Evolutionary conservation across 2,888 invertebrate genomes (phyloP).

Genomic region (Heteromyza rotundicornis): DNA sequence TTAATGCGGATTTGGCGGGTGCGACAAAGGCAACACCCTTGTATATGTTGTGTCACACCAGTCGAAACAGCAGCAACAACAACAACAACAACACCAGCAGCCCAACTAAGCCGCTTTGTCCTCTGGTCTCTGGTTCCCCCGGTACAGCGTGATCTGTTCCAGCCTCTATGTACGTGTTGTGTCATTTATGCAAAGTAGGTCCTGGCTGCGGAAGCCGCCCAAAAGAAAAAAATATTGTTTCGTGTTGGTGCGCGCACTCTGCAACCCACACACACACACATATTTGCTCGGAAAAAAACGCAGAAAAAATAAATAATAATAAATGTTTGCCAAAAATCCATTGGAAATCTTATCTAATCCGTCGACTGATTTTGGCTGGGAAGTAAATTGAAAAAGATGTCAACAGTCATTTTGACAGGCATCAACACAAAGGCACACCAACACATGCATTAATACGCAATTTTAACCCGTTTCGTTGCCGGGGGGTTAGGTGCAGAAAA

Average conservation of each 20-base stretch:
- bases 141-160: neutral
- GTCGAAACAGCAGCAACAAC: no score
- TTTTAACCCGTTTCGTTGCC: neutral
- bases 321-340: neutral
- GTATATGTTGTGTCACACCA: no score
- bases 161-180: neutral
- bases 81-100: no score
- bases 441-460: neutral
- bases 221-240: no score
- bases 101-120: neutral
- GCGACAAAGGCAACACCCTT: conserved; percentile 2
- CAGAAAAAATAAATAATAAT: neutral
- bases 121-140: no score
- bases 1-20: conserved; percentile 1
- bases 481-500: neutral
- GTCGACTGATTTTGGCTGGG: neutral
- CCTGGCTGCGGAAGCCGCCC: neutral
- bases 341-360: conserved; percentile 3
- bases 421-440: neutral
- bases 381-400: conserved; percentile 17
- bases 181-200: conserved; percentile 6
- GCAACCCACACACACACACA: no score
- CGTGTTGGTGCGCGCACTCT: no score
- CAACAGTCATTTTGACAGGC: conserved; percentile 14
- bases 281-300: no score